Evolutionary conservation across 2,888 invertebrate species (phyloP), one percentile per base, ranked within the genome.

Genomic region (Calameuta pallipes): DNA sequence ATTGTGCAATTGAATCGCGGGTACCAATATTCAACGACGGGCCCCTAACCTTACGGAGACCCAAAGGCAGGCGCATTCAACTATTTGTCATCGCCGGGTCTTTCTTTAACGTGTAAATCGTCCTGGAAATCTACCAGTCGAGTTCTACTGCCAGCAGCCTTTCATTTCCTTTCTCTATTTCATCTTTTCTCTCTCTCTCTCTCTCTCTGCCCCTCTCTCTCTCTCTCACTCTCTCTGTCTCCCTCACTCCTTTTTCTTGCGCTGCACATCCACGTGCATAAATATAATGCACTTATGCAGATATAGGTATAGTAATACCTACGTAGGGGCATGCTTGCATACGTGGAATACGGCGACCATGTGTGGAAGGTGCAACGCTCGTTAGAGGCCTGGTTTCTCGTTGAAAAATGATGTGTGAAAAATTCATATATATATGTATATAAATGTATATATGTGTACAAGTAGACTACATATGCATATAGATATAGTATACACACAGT

Each of bases 141-240:
- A 56, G 56, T 56, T 56, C 23, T 56, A 56, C 56, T 23, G 23
- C 56, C 41, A 41, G 41, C 56, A 56, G 56, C 56, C 56, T 56
- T 56, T 56, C 56, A 9, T 9, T 23, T 56, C 56, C 56, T 9
- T 56, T 56, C 56, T 76, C 76, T 77, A 56, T 78, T 56, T 70
- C 23, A 75, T 35, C 69, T 69, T 78, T 37, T 74, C 36, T 71
- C 69, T 77, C 74, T 37, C 76, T 79, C 73, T 73, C 76, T 78
- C 69, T 35, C 69, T 71, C 69, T 77, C 74, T 37, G n/a, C n/a
- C 36, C 12, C 71, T 78, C 74, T 13, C 74, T 68, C 69, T 37
- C 74, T 70, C 37, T 4, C 11, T 4, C 13, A 1, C 15, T 15
- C 6, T 15, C 23, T 41, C 41, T 23, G 6, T 41, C 41, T 23